Evolutionary conservation across 2,113 vertebrate species (phyloP), one percentile per base, ranked within the genome.

Genomic region (Phyllostomus discolor): DNA sequence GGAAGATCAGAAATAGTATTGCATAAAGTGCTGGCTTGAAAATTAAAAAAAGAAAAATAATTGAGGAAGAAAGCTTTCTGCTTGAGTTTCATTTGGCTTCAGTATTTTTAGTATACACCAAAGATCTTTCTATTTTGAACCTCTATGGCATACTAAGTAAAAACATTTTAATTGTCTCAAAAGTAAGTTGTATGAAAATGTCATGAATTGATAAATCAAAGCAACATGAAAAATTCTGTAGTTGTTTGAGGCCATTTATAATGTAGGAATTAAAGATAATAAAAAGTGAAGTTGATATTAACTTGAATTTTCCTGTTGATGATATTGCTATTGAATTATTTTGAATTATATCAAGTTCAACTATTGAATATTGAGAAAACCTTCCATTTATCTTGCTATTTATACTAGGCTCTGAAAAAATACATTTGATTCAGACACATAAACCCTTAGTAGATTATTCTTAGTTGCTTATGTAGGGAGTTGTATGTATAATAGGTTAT

Each of bases 231-330:
- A 69, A 73, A 2, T 20, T 73, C 19, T 41, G 6, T 78, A 73
- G 46, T 75, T 46, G 80, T 52, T 54, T 93, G 12, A 70, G 5
- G 20, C 3, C 19, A 1, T 79, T 90, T 69, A 57, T 50, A 48
- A 79, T 75, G 67, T 24, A 38, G 6, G 78, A 41, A 75, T 64
- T 66, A 70, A 91, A 90, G 31, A 11, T 66, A 70, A 81, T 75
- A 64, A 62, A 57, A 85, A 46, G 75, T 70, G 50, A 91, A 94
- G 72, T 76, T 70, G 33, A 35, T 88, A 57, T 35, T n/a, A 79
- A 85, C 7, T 28, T 52, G 43, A 72, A 62, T 64, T 88, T 97
- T 93, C 11, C 69, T 92, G 10, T 93, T 97, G 8, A 76, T 96
- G 26, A 50, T 38, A 33, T 62, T 78, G 59, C 12, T 43, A 0